Base-by-base conservation (phyloP, 2,113 vertebrate species). In the Tretioscincus oriximinensis region DNA sequence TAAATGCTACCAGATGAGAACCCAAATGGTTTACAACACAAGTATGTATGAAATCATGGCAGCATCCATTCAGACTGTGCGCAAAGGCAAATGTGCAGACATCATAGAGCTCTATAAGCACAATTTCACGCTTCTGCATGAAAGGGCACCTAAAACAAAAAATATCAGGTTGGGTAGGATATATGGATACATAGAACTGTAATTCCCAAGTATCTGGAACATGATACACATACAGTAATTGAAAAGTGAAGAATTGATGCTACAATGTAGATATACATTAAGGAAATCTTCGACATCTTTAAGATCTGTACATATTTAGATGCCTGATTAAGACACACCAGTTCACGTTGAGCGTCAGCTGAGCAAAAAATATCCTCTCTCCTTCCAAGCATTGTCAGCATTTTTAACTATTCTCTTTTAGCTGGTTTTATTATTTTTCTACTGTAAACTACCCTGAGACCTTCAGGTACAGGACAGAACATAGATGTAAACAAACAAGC, bases 81-180 rank as follows among this genome's bases (percentile, higher is more conserved):
- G 84, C 88, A 63, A 84, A 94, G 60, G 85, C 81, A 88, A 93
- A 95, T n/a, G 86, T 91, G 66, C 61, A 63, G 7, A 87, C 45
- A 75, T 88, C 82, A 85, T 89, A 92, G 60, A 94, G 86, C 76
- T 94, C 91, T 31, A 92, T 89, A 80, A 93, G 91, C 22, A 88
- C 73, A 84, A 92, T 86, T 54, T 93, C 91, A 80, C 77, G 77
- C 35, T 85, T 78, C 11, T 71, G 86, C 82, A 89, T 90, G 83
- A 92, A 92, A 0, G 93, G 93, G 70, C 93, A 95, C 74, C 90
- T 93, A 69, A 16, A 87, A 88, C 2, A 61, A 49, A 26, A 78
- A 20, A 60, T 21, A 4, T 16, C 20, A 7, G 54, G 24, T 80
- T 66, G 29, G 63, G 8, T 71, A 60, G 60, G 11, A 41, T 81